These are phyloP conservation scores for Urocyon cinereoargenteus DNA, from an alignment of 2,797 vertebrate genomes.

Conservation along the genomic window DNA sequence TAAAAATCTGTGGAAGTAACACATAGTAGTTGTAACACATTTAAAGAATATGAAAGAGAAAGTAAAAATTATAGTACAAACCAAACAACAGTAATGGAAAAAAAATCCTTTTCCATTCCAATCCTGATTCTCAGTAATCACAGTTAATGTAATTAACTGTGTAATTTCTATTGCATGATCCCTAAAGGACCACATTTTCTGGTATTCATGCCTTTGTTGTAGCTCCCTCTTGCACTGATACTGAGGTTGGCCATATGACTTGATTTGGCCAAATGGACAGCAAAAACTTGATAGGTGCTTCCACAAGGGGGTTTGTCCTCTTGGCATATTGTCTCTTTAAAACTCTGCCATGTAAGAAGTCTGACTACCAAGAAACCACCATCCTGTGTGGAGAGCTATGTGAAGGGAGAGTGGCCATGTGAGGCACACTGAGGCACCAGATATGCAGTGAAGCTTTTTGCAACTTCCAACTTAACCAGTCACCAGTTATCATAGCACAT, in stretches of 20 bases:
- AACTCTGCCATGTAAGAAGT: background rate
- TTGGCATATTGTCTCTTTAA: background rate
- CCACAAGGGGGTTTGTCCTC: background rate
- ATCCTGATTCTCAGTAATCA: background rate
- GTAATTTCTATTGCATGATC: background rate
- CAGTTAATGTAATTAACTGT: background rate
- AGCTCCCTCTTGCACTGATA: background rate
- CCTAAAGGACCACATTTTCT: background rate
- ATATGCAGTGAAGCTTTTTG: background rate
- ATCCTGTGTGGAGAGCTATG: background rate
- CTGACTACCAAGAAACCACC: background rate
- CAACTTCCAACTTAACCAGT: background rate
- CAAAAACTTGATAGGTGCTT: background rate
- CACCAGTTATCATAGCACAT: background rate
- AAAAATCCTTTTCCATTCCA: background rate
- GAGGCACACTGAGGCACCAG: no score
- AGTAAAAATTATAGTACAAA: conserved; percentile 29
- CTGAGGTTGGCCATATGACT: background rate
- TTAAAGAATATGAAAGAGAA: conserved; percentile 34
- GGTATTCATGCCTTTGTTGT: background rate
- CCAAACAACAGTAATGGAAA: background rate
- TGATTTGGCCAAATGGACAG: background rate
- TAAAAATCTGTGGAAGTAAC: background rate
- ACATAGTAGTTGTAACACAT: background rate
- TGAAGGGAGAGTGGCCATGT: background rate